phyloP scores from a whole-genome alignment of 1,140 invertebrate species.

The Drosophila watanabei region DNA sequence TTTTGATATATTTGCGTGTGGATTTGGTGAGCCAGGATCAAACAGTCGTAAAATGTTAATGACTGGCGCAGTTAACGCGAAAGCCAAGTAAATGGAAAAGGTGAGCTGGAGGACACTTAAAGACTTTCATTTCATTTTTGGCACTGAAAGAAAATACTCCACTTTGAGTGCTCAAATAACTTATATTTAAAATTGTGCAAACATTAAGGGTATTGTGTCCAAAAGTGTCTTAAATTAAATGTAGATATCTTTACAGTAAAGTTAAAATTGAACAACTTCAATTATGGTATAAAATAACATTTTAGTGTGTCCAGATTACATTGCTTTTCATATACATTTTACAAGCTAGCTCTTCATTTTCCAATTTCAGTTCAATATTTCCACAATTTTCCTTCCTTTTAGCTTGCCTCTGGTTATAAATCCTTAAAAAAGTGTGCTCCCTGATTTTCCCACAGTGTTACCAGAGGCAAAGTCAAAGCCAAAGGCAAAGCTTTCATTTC shows the following conservation, averaged over 20 bases:
- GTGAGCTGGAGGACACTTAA: conserved; percentile 2
- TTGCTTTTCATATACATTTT: no score
- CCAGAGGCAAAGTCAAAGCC: conserved; percentile 33
- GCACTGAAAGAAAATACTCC: neutral
- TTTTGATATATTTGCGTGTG: conserved; percentile 43
- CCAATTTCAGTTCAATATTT: conserved; percentile 6
- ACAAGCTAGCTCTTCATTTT: no score
- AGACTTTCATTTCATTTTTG: conserved; percentile 28
- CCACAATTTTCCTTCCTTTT: neutral
- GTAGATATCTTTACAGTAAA: neutral
- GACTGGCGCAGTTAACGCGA: conserved; percentile 64
- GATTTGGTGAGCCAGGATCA: conserved; percentile 20
- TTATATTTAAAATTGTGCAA: neutral
- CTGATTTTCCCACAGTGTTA: conserved; percentile 12
- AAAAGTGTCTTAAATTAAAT: neutral
- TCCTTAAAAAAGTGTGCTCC: neutral
- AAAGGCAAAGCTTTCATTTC: conserved; percentile 63
- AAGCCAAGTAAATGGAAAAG: conserved; percentile 44
- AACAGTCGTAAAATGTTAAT: conserved; percentile 74
- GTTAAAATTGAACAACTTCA: neutral
- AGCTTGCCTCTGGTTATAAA: neutral
- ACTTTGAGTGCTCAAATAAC: accelerated
- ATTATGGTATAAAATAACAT: no score
- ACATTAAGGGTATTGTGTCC: neutral
- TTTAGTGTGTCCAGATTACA: no score